Evolutionary conservation across 1,140 invertebrate species (phyloP).

Genomic region (Hylaeus volcanicus): DNA sequence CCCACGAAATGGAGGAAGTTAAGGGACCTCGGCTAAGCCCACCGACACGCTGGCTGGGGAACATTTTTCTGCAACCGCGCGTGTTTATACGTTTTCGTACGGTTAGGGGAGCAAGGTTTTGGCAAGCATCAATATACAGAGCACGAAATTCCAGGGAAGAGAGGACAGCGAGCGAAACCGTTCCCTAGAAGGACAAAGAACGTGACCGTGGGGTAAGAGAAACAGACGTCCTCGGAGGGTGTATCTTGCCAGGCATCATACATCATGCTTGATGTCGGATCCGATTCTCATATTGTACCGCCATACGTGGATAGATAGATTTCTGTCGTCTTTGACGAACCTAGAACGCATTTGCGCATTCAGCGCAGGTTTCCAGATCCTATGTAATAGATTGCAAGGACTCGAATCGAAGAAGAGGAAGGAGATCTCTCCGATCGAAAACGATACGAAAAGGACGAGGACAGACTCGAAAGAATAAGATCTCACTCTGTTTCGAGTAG

Average conservation of each 20-base stretch:
- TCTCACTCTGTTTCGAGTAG: too few relatives aligned
- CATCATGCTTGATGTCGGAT: conserved; percentile 79
- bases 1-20: conserved; percentile 23
- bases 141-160: conserved; percentile 73
- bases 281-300: conserved; percentile 77
- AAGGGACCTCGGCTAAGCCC: conserved; percentile 35
- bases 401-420: conserved; percentile 25
- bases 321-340: conserved; percentile 55
- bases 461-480: too few relatives aligned
- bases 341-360: conserved; percentile 45
- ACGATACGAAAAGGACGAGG: too few relatives aligned
- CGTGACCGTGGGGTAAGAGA: conserved; percentile 49
- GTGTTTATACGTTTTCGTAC: conserved; percentile 42
- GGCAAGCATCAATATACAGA: conserved; percentile 78
- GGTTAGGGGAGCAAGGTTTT: conserved; percentile 35
- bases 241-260: conserved; percentile 76
- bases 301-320: conserved; percentile 66
- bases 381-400: conserved; percentile 35
- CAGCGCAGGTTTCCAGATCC: conserved; percentile 6
- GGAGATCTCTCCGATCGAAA: too few relatives aligned
- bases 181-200: conserved; percentile 33
- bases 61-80: conserved; percentile 33
- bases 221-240: conserved; percentile 69
- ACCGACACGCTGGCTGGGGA: conserved; percentile 8
- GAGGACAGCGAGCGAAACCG: conserved; percentile 63